Percentiles rank a stretch among this genome's conserved stretches.
Evolutionary conservation across 2,888 invertebrate genomes (phyloP).

Genomic region (Boloria euphrosyne): DNA sequence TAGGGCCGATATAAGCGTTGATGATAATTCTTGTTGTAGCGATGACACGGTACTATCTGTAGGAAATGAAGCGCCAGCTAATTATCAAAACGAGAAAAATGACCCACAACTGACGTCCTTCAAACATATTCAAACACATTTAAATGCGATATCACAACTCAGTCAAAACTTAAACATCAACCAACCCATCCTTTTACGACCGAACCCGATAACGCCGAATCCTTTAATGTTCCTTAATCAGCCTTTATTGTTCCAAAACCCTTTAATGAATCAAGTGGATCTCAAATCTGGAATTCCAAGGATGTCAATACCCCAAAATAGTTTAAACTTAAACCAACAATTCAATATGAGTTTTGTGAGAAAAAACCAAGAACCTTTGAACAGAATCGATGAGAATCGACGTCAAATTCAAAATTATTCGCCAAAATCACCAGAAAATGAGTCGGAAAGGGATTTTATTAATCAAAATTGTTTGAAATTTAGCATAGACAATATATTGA

Average conservation of each 20-base stretch:
- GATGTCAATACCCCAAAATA: conserved; percentile 61
- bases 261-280: conserved; percentile 67
- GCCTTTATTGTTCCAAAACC: conserved; percentile 70
- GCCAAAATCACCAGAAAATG: conserved; percentile 69
- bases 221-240: conserved; percentile 78
- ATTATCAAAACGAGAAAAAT: conserved; percentile 55
- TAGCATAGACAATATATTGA: conserved; percentile 93
- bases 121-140: conserved; percentile 86
- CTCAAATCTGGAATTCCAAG: conserved; percentile 62
- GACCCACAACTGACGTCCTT: conserved; percentile 77
- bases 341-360: conserved; percentile 64
- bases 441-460: conserved; percentile 67
- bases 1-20: conserved; percentile 73
- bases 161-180: conserved; percentile 75
- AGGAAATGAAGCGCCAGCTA: conserved; percentile 87
- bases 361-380: conserved; percentile 51
- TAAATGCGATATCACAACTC: conserved; percentile 86
- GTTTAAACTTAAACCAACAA: conserved; percentile 52
- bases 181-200: conserved; percentile 70
- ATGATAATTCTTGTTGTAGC: conserved; percentile 86
- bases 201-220: conserved; percentile 77
- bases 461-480: conserved; percentile 87
- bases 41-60: conserved; percentile 92
- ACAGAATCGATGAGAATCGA: conserved; percentile 63
- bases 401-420: conserved; percentile 52